These are phyloP conservation scores for Mormyrus hasselquistii DNA, from an alignment of 2,797 vertebrate genomes.

Conservation along the genomic window DNA sequence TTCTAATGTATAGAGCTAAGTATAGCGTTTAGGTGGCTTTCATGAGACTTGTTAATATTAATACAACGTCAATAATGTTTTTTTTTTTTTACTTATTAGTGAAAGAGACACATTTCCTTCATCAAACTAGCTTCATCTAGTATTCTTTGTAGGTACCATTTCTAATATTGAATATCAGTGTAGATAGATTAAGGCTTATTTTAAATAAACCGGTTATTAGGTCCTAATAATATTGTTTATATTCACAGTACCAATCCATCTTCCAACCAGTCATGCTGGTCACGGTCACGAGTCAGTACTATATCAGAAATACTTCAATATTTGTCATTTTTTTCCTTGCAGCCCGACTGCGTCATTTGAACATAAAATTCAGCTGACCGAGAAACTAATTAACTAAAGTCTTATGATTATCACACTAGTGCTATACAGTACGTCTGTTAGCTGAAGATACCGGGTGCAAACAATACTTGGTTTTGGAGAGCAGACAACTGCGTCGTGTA, in stretches of 20 bases:
- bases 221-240: not conserved
- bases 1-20: not conserved
- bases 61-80: not conserved
- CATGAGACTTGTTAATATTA: not conserved
- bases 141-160: not conserved
- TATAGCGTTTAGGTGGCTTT: not conserved
- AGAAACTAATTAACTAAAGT: conserved; percentile 2
- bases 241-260: not conserved
- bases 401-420: not conserved
- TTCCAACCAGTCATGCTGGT: not conserved
- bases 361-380: not conserved
- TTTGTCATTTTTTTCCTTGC: not conserved
- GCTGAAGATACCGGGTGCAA: not conserved
- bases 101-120: not conserved
- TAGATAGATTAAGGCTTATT: not conserved
- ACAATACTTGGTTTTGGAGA: not conserved
- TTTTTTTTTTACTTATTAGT: not conserved
- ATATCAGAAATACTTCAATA: not conserved
- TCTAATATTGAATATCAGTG: not conserved
- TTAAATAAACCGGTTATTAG: not conserved
- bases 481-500: not conserved
- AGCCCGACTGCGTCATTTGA: not conserved
- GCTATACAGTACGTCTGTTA: not conserved
- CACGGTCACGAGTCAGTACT: not conserved
- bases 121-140: not conserved